Evolutionary conservation across 1,140 invertebrate species (phyloP).

Genomic region (Sminthurides bifidus): DNA sequence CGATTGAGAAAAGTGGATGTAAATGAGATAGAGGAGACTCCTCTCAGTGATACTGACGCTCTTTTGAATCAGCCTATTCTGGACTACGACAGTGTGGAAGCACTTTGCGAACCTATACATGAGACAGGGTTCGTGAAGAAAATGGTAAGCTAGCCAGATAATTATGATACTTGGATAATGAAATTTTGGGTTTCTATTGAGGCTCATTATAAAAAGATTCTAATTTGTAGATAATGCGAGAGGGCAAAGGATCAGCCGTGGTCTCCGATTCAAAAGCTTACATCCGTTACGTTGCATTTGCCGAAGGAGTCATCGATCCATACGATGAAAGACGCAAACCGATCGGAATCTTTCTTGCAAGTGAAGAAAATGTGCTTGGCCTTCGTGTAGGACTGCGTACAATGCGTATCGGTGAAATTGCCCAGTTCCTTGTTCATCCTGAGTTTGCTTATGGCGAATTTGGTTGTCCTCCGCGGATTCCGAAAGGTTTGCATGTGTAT

Average conservation of each 20-base stretch:
- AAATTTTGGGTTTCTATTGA: neutral
- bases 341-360: neutral
- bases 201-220: neutral
- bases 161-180: neutral
- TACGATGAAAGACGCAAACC: neutral
- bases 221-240: conserved; percentile 1
- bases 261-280: neutral
- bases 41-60: neutral
- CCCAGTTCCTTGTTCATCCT: conserved; percentile 5
- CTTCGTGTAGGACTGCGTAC: neutral
- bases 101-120: neutral
- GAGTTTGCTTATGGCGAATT: conserved; percentile 1
- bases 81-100: neutral
- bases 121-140: neutral
- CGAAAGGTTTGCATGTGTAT: neutral
- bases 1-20: neutral
- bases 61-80: neutral
- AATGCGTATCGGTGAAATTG: conserved; percentile 6
- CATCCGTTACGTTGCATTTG: conserved; percentile 7
- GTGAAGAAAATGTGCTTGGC: neutral
- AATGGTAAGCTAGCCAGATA: neutral
- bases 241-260: neutral
- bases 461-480: conserved; percentile 1
- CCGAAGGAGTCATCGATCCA: neutral
- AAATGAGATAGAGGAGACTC: neutral